Evolutionary conservation across 2,113 vertebrate genomes (phyloP), one percentile per base, ranked within the genome.

Genomic region (Melanotaenia duboulayi): DNA sequence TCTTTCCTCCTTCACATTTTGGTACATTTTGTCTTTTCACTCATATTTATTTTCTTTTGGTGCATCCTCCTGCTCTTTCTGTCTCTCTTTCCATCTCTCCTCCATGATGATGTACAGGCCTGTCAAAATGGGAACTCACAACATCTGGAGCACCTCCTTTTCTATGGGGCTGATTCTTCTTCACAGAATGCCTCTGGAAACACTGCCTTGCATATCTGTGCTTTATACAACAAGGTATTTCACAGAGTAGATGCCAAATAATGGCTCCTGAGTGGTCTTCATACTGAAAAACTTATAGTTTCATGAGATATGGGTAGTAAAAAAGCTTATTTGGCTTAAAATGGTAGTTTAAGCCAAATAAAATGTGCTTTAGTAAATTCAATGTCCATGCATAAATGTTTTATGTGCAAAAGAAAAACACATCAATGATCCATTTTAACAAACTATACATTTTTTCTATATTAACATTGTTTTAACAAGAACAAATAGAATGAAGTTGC

Each of bases 151-250:
- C 96, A 96, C 74, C 94, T 97, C 80, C 95, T 97, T 19, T 97
- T 97, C 91, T 97, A 97, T 0, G 96, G 96, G 52, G 96, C 95
- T 0, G 96, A 97, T 84, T 95, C 95, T 0, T 93, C 94, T 54
- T 95, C 94, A 78, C 94, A 95, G 93, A 97, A 97, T 40, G 96
- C 96, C 67, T 97, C 96, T 4, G 96, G 96, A 90, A 97, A 97
- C 93, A 97, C 96, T 25, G 96, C 96, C 78, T 90, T 97, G 88
- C 96, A 97, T 92, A 95, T 97, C 79, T 97, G 96, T 79, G 96
- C 96, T 82, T 94, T 97, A 87, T 97, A 97, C 90, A 97, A 97
- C 89, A 97, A 97, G 95, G 96, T 97, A 90, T 11, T 32, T 25
- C 1, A 10, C 1, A 10, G 20, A 48, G 14, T 13, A 13, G 4